Base-by-base conservation (phyloP, 23 tunicate genomes). In the Styela clava region DNA sequence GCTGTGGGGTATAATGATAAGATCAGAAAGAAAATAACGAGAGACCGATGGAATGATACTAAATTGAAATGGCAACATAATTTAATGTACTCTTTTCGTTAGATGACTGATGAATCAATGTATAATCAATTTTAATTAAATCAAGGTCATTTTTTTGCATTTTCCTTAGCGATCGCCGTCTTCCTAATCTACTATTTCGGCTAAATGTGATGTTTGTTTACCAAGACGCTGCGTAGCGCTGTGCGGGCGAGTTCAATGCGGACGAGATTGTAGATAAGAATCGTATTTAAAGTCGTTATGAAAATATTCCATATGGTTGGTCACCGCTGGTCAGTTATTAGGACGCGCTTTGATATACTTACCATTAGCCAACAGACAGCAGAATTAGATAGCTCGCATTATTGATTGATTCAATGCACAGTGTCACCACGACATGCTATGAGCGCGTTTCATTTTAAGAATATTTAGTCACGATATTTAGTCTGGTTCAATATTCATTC, bases 1-100 rank as follows among this genome's bases (percentile, higher is more conserved):
- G 81, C 81, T 76, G 64, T 76, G 81, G 81, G 81, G 81, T 76
- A 76, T 76, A n/a, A 29, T 29, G 81, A 76, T 76, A 76, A 76
- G 81, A 76, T 76, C 81, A 33, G 63, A 76, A 37, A 71, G 77
- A 71, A 71, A 71, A 71, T 32, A 71, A 71, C 37, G 3, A 35
- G 77, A 3, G 35, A 12, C 3, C 3, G 29, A 71, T 71, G 77
- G 56, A 12, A 44, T 44, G 7, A 12, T 12, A 44, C 56, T 44
- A 44, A 71, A 33, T 18, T 71, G 70, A 65, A 65, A 65, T 65
- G 31, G 7, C 70, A 71, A 71, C 27, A 28, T 26, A 35, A 33
- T 29, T 71, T 71, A 26, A 71, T 71, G 7, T 2, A 3, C 56
- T 12, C 56, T 5, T 5, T 44, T 44, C 56, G 56, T 12, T 44